phyloP scores from a whole-genome alignment of 2,888 invertebrate genomes.

The Calameuta filiformis region DNA sequence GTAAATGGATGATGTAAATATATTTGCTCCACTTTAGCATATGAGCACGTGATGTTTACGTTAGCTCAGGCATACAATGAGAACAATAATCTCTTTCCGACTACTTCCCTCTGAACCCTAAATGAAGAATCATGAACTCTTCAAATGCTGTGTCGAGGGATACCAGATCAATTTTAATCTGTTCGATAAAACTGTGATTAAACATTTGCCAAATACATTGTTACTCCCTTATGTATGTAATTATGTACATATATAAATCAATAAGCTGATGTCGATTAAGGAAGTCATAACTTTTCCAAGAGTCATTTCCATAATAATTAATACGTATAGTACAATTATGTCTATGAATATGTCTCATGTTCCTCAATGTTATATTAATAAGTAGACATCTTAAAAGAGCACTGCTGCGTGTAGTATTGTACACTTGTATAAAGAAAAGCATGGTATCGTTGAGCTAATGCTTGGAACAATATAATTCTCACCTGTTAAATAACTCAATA shows the following conservation, averaged over 20 bases:
- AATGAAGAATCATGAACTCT: neutral
- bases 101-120: neutral
- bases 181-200: neutral
- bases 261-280: neutral
- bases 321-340: neutral
- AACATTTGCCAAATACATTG: neutral
- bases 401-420: neutral
- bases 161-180: neutral
- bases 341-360: neutral
- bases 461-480: neutral
- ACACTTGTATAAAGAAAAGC: neutral
- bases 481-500: neutral
- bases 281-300: neutral
- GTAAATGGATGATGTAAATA: neutral
- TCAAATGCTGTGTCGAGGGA: neutral
- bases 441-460: neutral
- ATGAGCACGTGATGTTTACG: neutral
- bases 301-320: neutral
- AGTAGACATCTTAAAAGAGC: neutral
- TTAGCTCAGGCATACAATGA: neutral
- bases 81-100: neutral
- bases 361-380: neutral
- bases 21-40: neutral
- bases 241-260: neutral
- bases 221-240: neutral